phyloP scores from a whole-genome alignment of 2,888 invertebrate species.

The Nymphalis polychloros region DNA sequence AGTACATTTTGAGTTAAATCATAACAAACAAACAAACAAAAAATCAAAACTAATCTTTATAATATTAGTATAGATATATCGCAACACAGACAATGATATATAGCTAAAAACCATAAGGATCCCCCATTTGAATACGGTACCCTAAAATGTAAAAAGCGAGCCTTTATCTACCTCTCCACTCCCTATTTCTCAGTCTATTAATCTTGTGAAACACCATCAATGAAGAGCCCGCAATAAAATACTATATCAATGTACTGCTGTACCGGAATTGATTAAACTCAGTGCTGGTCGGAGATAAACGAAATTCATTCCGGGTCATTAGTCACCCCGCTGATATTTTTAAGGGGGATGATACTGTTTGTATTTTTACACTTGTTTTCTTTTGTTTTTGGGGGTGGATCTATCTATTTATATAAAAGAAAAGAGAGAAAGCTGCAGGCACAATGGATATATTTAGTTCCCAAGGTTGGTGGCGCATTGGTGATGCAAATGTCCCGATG shows the following conservation, averaged over 20 bases:
- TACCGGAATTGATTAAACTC: slow-evolving; percentile 36
- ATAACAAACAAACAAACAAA: too few species aligned
- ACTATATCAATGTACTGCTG: slow-evolving; percentile 18
- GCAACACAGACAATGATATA: too few species aligned
- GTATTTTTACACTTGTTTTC: slow-evolving; percentile 14
- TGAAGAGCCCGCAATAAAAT: slow-evolving; percentile 5
- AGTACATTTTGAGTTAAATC: too few species aligned
- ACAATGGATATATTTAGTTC: too few species aligned
- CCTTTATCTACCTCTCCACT: slow-evolving; percentile 1
- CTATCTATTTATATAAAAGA: too few species aligned
- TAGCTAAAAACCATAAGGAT: too few species aligned
- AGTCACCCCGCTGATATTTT: slow-evolving; percentile 32
- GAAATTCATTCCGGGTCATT: slow-evolving; percentile 46
- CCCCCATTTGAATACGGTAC: too few species aligned
- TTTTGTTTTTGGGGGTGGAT: background rate
- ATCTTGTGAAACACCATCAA: slow-evolving; percentile 11
- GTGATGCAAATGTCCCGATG: too few species aligned
- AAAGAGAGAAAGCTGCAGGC: too few species aligned
- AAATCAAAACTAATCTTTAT: too few species aligned
- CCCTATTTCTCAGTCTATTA: slow-evolving; percentile 9
- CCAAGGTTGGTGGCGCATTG: too few species aligned
- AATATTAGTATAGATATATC: too few species aligned
- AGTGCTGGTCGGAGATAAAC: slow-evolving; percentile 42
- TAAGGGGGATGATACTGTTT: slow-evolving; percentile 19
- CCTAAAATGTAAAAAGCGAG: background rate